These are phyloP conservation scores for Notamacropus eugenii DNA, from an alignment of 2,797 vertebrate species.

Conservation along the genomic window DNA sequence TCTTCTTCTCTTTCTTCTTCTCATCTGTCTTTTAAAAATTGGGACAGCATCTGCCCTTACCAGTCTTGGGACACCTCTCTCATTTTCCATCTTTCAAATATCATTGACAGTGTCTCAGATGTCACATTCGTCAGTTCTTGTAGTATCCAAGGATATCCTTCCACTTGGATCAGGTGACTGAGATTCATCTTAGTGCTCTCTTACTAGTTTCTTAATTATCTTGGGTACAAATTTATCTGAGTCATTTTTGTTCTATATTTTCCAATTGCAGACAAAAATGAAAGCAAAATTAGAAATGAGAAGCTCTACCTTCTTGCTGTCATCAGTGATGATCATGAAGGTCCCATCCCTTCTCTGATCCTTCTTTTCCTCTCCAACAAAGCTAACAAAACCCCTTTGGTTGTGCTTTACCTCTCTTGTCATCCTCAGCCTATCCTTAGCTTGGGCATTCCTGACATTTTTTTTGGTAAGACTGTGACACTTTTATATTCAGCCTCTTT, in stretches of 20 bases:
- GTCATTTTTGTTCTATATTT: not conserved
- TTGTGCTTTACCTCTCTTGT: not conserved
- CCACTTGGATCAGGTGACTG: not conserved
- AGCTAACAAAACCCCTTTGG: not conserved
- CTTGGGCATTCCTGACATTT: not conserved
- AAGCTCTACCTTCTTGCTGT: not conserved
- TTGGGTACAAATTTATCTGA: not conserved
- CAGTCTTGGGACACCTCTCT: not conserved
- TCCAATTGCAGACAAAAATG: not conserved
- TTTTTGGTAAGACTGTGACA: not conserved
- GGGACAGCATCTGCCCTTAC: not conserved
- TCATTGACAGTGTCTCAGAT: not conserved
- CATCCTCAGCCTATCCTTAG: not conserved
- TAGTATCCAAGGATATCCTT: not conserved
- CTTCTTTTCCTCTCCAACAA: not conserved
- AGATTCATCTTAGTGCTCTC: not conserved
- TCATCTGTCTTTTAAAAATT: not conserved
- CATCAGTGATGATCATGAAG: not conserved
- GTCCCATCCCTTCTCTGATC: not conserved
- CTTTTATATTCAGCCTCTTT: not conserved
- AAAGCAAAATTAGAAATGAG: not conserved
- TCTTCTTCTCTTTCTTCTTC: too few species aligned
- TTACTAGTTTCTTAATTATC: not conserved
- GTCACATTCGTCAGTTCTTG: not conserved
- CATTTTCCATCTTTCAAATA: not conserved